Base-by-base conservation (phyloP, 2,113 vertebrate species). In the Myotis lucifugus region DNA sequence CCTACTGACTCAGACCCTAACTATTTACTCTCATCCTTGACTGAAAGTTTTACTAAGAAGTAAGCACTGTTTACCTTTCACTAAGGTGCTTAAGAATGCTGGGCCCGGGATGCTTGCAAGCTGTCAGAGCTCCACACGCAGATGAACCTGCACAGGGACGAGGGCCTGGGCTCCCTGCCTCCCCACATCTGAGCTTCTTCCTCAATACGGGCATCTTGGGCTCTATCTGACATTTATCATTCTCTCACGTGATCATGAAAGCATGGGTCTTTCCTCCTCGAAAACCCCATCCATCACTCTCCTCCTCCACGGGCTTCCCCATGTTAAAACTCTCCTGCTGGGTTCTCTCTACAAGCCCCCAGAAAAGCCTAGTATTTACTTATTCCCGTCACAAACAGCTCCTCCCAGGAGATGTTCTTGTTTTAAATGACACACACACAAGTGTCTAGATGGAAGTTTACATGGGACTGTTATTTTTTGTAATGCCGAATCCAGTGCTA, bases 81-180 rank as follows among this genome's bases (percentile, higher is more conserved):
- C 27, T 3, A 6, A 64, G 42, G 67, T 27, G 56, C 64, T 56
- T 17, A 61, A 40, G n/a, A 25, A 67, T 3, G 17, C 25, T 6
- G 0, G 1, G n/a, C 52, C 13, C 23, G 10, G 29, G 8, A 23
- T 37, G 6, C 8, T 40, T 21, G 87, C 32, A 46, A 29, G 27
- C 29, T 2, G 21, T 42, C 15, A 12, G 48, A 27, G 2, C 5
- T 25, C 4, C 0, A 0, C 21, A 32, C 13, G 15, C 40, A 73
- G 42, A 25, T 5, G 46, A 40, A 18, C 48, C 61, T 56, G 48
- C 64, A 14, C 14, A 0, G 5, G 54, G 66, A 37, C 4, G 0
- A 37, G 48, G 25, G 50, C 10, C 56, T 21, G 3, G n/a, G 69
- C 1, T 4, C n/a, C 54, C 37, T 37, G 13, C 37, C 18, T 27